Evolutionary conservation across 2,888 invertebrate genomes (phyloP).

Genomic region (Patella ulyssiponensis): DNA sequence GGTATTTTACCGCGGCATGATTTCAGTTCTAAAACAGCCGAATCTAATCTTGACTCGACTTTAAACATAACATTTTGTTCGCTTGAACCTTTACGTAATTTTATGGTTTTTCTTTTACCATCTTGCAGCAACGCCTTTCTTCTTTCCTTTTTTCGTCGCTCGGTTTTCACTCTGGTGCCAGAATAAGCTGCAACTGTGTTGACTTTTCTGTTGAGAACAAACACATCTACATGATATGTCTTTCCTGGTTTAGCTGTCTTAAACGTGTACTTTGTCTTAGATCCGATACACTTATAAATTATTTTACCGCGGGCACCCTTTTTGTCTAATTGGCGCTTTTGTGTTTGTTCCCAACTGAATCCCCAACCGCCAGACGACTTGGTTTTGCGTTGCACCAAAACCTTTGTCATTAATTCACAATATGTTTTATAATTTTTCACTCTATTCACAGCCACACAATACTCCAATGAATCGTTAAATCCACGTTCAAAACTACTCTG

Average conservation of each 20-base stretch:
- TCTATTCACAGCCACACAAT: slow-evolving; percentile 76
- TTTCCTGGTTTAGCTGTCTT: slow-evolving; percentile 73
- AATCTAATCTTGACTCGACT: slow-evolving; percentile 29
- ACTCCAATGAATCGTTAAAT: slow-evolving; percentile 56
- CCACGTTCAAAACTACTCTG: slow-evolving; percentile 39
- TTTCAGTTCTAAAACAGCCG: slow-evolving; percentile 37
- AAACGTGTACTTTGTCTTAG: slow-evolving; percentile 74
- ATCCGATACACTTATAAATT: slow-evolving; percentile 74
- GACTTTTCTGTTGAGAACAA: slow-evolving; percentile 75
- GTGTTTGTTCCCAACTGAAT: slow-evolving; percentile 60
- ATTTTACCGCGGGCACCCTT: slow-evolving; percentile 61
- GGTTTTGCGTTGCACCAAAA: slow-evolving; percentile 74
- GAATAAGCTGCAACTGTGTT: slow-evolving; percentile 75
- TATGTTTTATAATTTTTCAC: slow-evolving; percentile 73
- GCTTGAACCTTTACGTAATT: slow-evolving; percentile 27
- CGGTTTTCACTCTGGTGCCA: slow-evolving; percentile 61
- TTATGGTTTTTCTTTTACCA: slow-evolving; percentile 50
- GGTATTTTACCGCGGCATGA: slow-evolving; percentile 51
- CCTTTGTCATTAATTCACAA: slow-evolving; percentile 73
- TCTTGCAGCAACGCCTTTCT: slow-evolving; percentile 45
- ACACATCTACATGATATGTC: slow-evolving; percentile 76
- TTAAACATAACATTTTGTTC: slow-evolving; percentile 32
- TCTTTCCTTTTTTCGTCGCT: slow-evolving; percentile 29
- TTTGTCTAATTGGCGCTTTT: slow-evolving; percentile 38
- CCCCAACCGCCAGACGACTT: slow-evolving; percentile 70